Base-by-base conservation (phyloP, 2,888 invertebrate genomes). In the Tipula lateralis region DNA sequence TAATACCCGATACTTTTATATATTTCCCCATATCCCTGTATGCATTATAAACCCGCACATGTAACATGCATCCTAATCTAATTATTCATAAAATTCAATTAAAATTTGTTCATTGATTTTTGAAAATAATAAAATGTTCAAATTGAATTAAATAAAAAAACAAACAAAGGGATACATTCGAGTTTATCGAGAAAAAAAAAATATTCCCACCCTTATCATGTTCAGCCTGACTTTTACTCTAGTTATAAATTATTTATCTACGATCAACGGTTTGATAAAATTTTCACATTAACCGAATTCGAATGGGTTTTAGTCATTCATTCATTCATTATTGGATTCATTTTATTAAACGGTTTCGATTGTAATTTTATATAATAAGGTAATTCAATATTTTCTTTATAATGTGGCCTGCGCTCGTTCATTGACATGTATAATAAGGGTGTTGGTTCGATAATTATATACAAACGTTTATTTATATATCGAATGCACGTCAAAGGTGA, bases 201-300 rank as follows among this genome's bases (percentile, higher is more conserved):
- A 66, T 44, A 6, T 66, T 66, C 66, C 66, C 66, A 66, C 66
- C 66, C 66, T 66, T 66, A 66, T 66, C 66, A 66, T 66, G 9
- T 66, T 66, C 66, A 50, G 44, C 44, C 44, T 50, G 66, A 66
- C 66, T 66, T 66, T 66, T 66, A 66, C 66, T 66, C 66, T 9
- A 66, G 19, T 66, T 66, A 66, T 16, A 66, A 24, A 66, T n/a
- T 24, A 66, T 66, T 24, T 66, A 66, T 66, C 19, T 66, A 66
- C 24, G 66, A 66, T 66, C 66, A 66, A 66, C 66, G 66, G 66
- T 66, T 66, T 24, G 66, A 66, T 66, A 66, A 66, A 66, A 66
- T 24, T 24, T 66, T 66, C 66, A 66, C 66, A 66, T 66, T 66
- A 66, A 66, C 66, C 66, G 66, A 66, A 24, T 24, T 6, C 9